These are phyloP conservation scores for Acanthococcus lagerstroemiae DNA, from an alignment of 2,888 invertebrate genomes.

Conservation along the genomic window DNA sequence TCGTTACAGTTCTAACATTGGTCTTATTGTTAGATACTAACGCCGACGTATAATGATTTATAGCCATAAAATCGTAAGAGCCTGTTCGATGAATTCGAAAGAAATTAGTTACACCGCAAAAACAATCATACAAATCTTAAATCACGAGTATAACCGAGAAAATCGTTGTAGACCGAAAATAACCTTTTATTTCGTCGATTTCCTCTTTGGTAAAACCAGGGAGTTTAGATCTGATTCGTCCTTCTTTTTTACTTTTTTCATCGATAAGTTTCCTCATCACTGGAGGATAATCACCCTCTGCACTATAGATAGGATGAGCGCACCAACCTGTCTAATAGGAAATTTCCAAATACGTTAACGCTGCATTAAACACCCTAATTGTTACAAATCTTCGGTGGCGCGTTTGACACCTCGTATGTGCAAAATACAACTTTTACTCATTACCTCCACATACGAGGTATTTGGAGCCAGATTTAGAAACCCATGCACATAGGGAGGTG, in stretches of 20 bases:
- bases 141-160: not conserved
- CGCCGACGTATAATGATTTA: constrained; percentile 58
- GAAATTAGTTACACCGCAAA: constrained; percentile 15
- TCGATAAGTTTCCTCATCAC: constrained; percentile 44
- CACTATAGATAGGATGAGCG: constrained; percentile 39
- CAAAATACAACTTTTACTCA: too few species aligned
- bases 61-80: constrained; percentile 60
- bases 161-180: not conserved
- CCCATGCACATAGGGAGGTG: too few species aligned
- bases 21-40: not conserved
- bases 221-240: constrained; percentile 43
- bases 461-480: too few species aligned
- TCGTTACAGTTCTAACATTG: constrained; percentile 21
- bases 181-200: constrained; percentile 46
- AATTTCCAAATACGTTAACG: too few species aligned
- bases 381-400: too few species aligned
- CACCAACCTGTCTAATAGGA: constrained; percentile 36
- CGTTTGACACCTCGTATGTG: too few species aligned
- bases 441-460: too few species aligned
- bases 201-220: constrained; percentile 47
- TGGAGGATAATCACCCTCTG: constrained; percentile 46
- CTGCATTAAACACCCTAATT: too few species aligned
- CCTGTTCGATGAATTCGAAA: too few species aligned
- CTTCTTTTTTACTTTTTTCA: constrained; percentile 43
- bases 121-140: not conserved